phyloP scores from a whole-genome alignment of 2,113 vertebrate genomes.

The Calypte anna region DNA sequence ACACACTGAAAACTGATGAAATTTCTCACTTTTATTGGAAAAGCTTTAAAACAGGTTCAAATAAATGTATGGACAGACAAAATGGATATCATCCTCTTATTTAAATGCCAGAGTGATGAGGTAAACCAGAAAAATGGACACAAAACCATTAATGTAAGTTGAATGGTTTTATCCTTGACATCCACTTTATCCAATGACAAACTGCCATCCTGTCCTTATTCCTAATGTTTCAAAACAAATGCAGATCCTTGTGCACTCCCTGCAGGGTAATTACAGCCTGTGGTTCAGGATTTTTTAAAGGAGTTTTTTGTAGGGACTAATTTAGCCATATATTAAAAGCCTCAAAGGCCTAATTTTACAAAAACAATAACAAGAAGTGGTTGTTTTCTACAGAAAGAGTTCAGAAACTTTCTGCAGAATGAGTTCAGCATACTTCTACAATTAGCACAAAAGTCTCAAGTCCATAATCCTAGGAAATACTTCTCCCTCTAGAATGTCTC shows the following conservation, averaged over 20 bases:
- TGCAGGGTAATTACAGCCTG: neutral
- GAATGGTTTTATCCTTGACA: neutral
- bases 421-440: neutral
- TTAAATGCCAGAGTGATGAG: neutral
- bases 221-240: conserved; percentile 12
- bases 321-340: neutral
- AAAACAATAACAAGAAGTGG: neutral
- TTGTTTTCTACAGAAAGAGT: neutral
- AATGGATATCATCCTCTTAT: neutral
- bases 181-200: neutral
- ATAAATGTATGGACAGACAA: neutral
- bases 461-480: neutral
- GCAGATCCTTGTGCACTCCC: neutral
- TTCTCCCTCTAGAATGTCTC: neutral
- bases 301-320: neutral
- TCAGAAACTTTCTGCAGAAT: neutral
- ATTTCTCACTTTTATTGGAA: neutral
- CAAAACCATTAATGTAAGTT: neutral
- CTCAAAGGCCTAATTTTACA: neutral
- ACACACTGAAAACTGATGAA: neutral
- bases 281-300: neutral
- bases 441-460: neutral
- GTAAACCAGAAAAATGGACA: neutral
- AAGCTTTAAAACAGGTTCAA: neutral
- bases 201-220: neutral